Base-by-base conservation (phyloP, 2,113 vertebrate species). In the Malaclemys terrapin region DNA sequence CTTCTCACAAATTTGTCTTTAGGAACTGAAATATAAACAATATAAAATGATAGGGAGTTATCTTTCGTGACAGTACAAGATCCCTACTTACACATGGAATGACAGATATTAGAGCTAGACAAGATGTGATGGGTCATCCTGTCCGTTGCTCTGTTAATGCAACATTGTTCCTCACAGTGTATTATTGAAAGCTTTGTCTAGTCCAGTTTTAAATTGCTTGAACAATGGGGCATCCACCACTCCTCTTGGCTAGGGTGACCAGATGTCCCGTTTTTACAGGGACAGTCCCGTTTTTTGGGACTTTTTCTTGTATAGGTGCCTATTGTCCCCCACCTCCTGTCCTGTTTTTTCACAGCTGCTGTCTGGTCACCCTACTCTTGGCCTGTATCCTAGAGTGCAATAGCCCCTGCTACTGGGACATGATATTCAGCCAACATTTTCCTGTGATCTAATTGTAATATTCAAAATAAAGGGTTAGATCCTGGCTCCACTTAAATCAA, bases 11-110 rank as follows among this genome's bases (percentile, higher is more conserved):
- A 87, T 91, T 94, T 93, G 4, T 87, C 88, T 91, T 80, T 53
- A 92, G 91, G 80, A 92, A 96, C 93, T 95, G 29, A 95, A 93
- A 96, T 96, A 89, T 88, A 79, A 97, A 88, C 90, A 89, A 82
- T 89, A 95, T 91, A 92, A 93, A 94, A 94, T 92, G 4, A 52
- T 69, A 88, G 93, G 85, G 96, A 96, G 93, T 95, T 49, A 84
- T 82, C 53, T 89, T 94, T 95, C 25, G 20, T 95, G 75, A 81
- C 76, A 83, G 31, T 84, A 56, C n/a, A 83, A 88, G 25, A 87
- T 88, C 93, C 88, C 75, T 95, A 3, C 62, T 95, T 53, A 80
- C 91, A 80, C 53, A 75, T 20, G 83, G 42, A 82, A 85, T 89
- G 22, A 89, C 84, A 54, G 78, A 87, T 81, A 88, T 85, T 96